A percentile compares a stretch with the other conserved stretches of the same genome.
Evolutionary conservation across 2,113 vertebrate genomes (phyloP).

Genomic region (Anser brachyrhynchus): DNA sequence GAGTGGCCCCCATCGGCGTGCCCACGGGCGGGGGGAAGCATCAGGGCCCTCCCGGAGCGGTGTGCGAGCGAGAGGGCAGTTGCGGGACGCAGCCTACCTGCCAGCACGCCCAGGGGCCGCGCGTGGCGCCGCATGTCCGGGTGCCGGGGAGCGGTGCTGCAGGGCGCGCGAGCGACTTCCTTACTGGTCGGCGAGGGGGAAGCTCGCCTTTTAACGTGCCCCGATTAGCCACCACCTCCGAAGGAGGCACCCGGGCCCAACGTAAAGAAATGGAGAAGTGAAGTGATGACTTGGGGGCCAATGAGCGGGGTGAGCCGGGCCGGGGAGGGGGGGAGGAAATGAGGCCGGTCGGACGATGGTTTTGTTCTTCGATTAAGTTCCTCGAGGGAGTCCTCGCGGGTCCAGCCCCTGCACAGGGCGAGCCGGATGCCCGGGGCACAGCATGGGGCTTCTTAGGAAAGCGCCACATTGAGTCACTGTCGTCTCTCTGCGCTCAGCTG

Average conservation of each 20-base stretch:
- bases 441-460: not conserved
- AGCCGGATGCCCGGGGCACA: not conserved
- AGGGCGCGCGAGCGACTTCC: slow-evolving; percentile 30
- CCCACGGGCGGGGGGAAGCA: not conserved
- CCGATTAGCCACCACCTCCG: not conserved
- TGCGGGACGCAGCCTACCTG: slow-evolving; percentile 29
- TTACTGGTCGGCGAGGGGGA: slow-evolving; percentile 42
- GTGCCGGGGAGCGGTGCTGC: not conserved
- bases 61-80: not conserved
- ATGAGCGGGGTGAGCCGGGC: not conserved
- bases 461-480: not conserved
- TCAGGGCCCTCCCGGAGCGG: not conserved
- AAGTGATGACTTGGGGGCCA: not conserved
- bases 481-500: not conserved
- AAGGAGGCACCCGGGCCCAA: not conserved
- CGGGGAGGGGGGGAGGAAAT: not conserved
- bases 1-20: not conserved
- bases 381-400: slow-evolving; percentile 35
- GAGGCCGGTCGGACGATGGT: not conserved
- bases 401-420: not conserved
- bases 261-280: not conserved
- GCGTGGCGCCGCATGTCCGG: slow-evolving; percentile 60
- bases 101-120: slow-evolving; percentile 4
- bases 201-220: slow-evolving; percentile 43
- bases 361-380: slow-evolving; percentile 57